These are phyloP conservation scores for Dreissena polymorpha DNA, from an alignment of 1,140 invertebrate species.

Conservation along the genomic window DNA sequence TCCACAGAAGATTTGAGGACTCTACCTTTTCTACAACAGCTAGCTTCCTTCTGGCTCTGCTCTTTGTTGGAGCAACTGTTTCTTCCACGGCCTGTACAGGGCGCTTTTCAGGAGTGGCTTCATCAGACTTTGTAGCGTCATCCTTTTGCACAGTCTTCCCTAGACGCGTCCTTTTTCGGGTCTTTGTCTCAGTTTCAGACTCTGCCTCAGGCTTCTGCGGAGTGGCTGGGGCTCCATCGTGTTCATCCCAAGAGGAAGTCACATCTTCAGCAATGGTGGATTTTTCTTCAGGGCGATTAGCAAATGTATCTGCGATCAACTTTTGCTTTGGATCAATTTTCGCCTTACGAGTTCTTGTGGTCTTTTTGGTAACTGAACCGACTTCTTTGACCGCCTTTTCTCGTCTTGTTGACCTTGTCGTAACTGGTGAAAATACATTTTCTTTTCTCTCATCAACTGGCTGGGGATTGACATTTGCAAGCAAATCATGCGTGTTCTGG, in stretches of 20 bases:
- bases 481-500: neutral
- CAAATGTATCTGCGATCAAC: slow-evolving; percentile 4
- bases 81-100: neutral
- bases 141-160: slow-evolving; percentile 42
- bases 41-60: neutral
- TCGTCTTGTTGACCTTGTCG: slow-evolving; percentile 40
- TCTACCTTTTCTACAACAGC: too few species aligned
- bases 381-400: slow-evolving; percentile 6
- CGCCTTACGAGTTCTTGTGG: slow-evolving; percentile 23
- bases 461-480: neutral
- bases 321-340: slow-evolving; percentile 51
- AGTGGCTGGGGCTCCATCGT: slow-evolving; percentile 59
- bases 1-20: too few species aligned
- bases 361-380: slow-evolving; percentile 3
- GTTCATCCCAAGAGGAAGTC: slow-evolving; percentile 69
- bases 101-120: slow-evolving; percentile 40
- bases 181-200: slow-evolving; percentile 23
- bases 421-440: slow-evolving; percentile 39
- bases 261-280: slow-evolving; percentile 52
- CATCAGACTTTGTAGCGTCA: slow-evolving; percentile 27
- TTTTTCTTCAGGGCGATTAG: neutral
- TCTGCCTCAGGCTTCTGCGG: slow-evolving; percentile 22
- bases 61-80: neutral
- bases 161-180: slow-evolving; percentile 48
- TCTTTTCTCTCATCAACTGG: slow-evolving; percentile 26